A percentile compares a stretch with the other conserved stretches of the same genome.
Conservation (phyloP, 2,113 vertebrate genomes). For the Brachypteracias leptosomus region DNA sequence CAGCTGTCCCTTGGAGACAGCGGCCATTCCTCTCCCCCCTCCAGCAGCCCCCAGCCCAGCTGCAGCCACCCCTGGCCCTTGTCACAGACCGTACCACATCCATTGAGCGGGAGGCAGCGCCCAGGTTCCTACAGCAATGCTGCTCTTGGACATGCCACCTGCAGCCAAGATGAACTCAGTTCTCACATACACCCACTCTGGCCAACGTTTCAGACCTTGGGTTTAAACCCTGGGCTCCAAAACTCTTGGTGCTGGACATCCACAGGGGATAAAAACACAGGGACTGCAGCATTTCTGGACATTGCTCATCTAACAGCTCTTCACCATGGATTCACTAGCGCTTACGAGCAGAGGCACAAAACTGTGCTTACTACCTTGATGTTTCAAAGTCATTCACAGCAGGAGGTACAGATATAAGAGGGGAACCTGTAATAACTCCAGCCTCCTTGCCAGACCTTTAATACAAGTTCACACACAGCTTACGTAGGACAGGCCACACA, state of each 20-base stretch:
- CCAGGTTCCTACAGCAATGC: background rate
- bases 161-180: accelerated
- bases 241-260: background rate
- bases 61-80: accelerated
- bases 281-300: background rate
- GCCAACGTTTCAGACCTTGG: accelerated
- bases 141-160: accelerated
- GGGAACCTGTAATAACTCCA: background rate
- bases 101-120: background rate
- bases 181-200: accelerated
- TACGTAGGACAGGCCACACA: background rate
- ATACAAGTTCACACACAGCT: background rate
- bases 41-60: background rate
- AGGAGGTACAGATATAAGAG: background rate
- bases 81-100: accelerated
- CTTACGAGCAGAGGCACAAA: background rate
- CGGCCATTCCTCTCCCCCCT: accelerated
- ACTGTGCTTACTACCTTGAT: background rate
- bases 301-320: background rate
- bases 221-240: background rate
- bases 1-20: accelerated
- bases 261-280: background rate
- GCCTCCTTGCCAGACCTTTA: background rate
- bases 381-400: background rate
- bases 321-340: background rate